Percentiles rank a stretch among this genome's conserved stretches.
Conservation (phyloP, 2,113 vertebrate species). For the Chionis minor region DNA sequence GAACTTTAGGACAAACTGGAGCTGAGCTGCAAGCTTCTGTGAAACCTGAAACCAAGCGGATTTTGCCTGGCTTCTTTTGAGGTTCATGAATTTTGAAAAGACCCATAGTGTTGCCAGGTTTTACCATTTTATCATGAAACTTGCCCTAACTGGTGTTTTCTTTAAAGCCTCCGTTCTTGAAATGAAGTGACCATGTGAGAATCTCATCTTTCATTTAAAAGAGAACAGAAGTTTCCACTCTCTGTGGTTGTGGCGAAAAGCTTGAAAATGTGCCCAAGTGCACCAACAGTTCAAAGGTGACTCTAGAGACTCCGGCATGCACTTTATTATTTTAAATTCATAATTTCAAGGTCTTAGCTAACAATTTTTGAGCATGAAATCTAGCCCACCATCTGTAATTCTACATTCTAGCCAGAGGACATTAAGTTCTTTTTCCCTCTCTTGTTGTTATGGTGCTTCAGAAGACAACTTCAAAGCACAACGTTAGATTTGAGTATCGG, state of each 20-base stretch:
- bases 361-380: not conserved
- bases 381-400: not conserved
- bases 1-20: slow-evolving; percentile 42
- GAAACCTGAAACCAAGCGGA: slow-evolving; percentile 40
- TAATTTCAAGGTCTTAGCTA: not conserved
- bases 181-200: not conserved
- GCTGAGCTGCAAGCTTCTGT: slow-evolving; percentile 5
- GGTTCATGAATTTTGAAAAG: slow-evolving; percentile 18
- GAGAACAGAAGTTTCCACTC: not conserved
- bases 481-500: not conserved
- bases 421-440: not conserved
- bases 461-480: slow-evolving; percentile 40
- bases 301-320: not conserved
- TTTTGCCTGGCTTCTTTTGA: slow-evolving; percentile 38
- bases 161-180: not conserved
- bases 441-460: not conserved
- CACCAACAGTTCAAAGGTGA: not conserved
- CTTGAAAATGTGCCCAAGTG: not conserved
- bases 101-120: not conserved
- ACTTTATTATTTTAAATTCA: not conserved
- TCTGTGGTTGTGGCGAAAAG: not conserved
- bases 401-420: not conserved
- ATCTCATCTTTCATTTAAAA: slow-evolving; percentile 14
- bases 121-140: not conserved
- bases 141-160: not conserved